Evolutionary conservation across 2,888 invertebrate genomes (phyloP).

Genomic region (Nyleta sp.): DNA sequence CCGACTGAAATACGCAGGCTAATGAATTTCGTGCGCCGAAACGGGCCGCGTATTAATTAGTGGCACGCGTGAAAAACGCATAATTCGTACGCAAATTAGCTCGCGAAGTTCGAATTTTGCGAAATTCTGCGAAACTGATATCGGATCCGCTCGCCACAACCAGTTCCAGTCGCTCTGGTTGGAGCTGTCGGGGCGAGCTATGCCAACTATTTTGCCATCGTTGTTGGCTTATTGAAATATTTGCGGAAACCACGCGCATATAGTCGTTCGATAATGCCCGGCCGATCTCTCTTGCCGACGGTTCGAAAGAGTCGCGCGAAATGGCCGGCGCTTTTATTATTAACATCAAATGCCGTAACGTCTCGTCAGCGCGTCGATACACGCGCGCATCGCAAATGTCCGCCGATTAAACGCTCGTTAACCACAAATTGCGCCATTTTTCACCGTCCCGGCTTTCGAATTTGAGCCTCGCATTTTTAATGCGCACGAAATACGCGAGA

Average conservation of each 20-base stretch:
- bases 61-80: conserved; percentile 41
- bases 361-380: conserved; percentile 55
- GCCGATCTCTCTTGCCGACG: conserved; percentile 46
- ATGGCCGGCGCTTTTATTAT: conserved; percentile 40
- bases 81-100: conserved; percentile 52
- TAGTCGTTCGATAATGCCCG: conserved; percentile 69
- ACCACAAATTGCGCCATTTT: conserved; percentile 31
- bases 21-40: too few species aligned
- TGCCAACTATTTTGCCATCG: conserved; percentile 75
- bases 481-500: too few species aligned
- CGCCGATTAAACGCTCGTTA: conserved; percentile 40
- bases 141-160: conserved; percentile 64
- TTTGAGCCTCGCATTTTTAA: too few species aligned
- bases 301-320: too few species aligned
- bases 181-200: conserved; percentile 67
- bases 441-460: neutral
- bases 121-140: conserved; percentile 59
- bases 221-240: conserved; percentile 77
- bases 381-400: conserved; percentile 22
- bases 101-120: conserved; percentile 50
- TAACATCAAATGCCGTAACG: conserved; percentile 23
- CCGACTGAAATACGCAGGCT: too few species aligned
- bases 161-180: conserved; percentile 65
- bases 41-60: conserved; percentile 21
- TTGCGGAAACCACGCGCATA: conserved; percentile 74